Percentiles rank a stretch among this genome's conserved stretches.
Evolutionary conservation across 2,797 vertebrate genomes (phyloP).

Genomic region (Knipowitschia caucasica): DNA sequence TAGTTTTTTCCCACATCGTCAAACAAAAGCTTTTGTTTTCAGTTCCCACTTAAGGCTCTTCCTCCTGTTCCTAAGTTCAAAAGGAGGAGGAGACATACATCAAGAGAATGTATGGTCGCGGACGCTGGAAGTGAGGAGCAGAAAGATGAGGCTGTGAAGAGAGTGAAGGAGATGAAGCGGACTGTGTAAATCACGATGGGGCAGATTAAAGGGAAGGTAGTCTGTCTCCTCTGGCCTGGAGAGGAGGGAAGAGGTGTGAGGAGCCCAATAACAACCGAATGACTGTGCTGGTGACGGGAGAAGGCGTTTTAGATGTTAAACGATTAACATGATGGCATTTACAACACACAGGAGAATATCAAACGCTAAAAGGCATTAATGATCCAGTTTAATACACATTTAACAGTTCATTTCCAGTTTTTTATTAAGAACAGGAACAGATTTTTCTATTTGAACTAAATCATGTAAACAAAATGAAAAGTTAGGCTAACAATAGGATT

Average conservation of each 20-base stretch:
- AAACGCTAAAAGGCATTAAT: background rate
- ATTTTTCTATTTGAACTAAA: too few species aligned
- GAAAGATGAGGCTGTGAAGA: constrained; percentile 43
- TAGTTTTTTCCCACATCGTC: constrained; percentile 4
- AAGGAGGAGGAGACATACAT: constrained; percentile 44
- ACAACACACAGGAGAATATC: background rate
- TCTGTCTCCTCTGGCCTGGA: constrained; percentile 48
- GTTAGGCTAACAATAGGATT: too few species aligned
- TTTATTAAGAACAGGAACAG: too few species aligned
- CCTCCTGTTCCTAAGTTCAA: constrained; percentile 30
- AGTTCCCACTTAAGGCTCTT: constrained; percentile 32
- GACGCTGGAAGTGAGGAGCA: constrained; percentile 30
- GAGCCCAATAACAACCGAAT: constrained; percentile 49
- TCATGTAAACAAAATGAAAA: too few species aligned
- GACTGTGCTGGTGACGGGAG: constrained; percentile 26
- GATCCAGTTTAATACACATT: background rate
- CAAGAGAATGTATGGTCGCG: constrained; percentile 41
- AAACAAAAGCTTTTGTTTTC: constrained; percentile 14
- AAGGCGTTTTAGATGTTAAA: background rate
- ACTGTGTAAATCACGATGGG: constrained; percentile 59
- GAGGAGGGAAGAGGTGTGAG: constrained; percentile 29
- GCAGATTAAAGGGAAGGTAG: constrained; percentile 59
- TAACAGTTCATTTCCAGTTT: too few species aligned
- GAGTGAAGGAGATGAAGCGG: constrained; percentile 59
- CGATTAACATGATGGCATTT: background rate